Evolutionary conservation across 2,113 vertebrate genomes (phyloP).

Genomic region (Glaucidium brasilianum): DNA sequence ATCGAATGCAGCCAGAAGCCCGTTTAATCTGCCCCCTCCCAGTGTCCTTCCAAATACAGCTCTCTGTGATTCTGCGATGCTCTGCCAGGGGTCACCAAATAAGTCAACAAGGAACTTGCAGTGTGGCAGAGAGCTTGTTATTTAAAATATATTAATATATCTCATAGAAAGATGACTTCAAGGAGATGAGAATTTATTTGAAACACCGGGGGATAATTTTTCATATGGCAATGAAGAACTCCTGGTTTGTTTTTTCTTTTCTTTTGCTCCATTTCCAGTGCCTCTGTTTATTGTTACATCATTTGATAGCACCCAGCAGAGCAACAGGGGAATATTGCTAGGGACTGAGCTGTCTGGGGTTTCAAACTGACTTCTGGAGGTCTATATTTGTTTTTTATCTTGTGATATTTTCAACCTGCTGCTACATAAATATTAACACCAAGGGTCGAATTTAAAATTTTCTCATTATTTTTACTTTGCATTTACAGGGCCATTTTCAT

Average conservation of each 20-base stretch:
- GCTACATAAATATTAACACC: constrained; percentile 23
- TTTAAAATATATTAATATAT: background rate
- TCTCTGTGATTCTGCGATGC: background rate
- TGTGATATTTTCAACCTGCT: background rate
- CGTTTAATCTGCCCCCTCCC: constrained; percentile 2
- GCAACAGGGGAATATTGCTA: constrained; percentile 10
- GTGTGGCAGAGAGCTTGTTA: background rate
- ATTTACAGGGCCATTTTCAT: background rate
- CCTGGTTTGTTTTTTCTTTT: background rate
- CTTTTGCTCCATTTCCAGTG: background rate
- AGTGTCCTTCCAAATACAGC: constrained; percentile 37
- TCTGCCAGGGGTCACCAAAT: background rate
- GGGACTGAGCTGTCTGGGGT: background rate
- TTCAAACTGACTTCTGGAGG: constrained; percentile 35
- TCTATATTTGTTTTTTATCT: background rate
- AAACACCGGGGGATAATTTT: constrained; percentile 18
- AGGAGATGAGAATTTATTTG: constrained; percentile 33
- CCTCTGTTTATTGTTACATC: constrained; percentile 22
- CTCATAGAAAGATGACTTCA: background rate
- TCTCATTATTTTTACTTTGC: background rate
- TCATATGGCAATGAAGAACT: background rate
- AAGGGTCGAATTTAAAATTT: background rate
- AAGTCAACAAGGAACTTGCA: constrained; percentile 33
- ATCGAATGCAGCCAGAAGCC: constrained; percentile 33
- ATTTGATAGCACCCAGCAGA: constrained; percentile 30